Evolutionary conservation across 2,888 invertebrate species (phyloP), one percentile per base, ranked within the genome.

Genomic region (Diarsia brunnea): DNA sequence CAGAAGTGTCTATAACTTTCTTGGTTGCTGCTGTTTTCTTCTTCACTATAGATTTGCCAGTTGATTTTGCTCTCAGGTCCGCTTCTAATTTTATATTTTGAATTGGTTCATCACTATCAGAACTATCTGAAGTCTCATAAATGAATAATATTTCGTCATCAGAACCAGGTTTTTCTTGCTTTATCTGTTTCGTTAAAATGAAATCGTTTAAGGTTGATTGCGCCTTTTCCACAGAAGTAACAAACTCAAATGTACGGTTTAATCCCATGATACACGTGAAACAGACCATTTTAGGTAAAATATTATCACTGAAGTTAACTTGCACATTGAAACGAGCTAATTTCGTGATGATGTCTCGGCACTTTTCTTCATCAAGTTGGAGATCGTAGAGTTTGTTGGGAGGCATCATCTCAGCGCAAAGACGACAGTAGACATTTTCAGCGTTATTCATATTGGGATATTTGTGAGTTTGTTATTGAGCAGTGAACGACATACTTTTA

Each of bases 201-300:
- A 92, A 79, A 53, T 90, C 86, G 31, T 82, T 86, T 55, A 95
- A 74, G 1, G 89, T 81, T 0, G 65, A 79, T 82, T 95, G 95
- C 0, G 95, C 94, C 27, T 86, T 88, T 73, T 95, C 92, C 24
- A 95, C 87, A 3, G 85, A 78, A 12, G 86, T 68, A 21, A 95
- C 89, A 73, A 95, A 95, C 5, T 93, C 91, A 72, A 88, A 92
- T 12, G 94, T 93, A 65, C 87, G 91, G 51, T 94, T 90, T 53
- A 95, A 82, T 1, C 90, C 82, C 58, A 84, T 83, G 1, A 92
- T 75, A 89, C 95, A 95, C 4, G 88, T 79, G 27, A 92, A 89
- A 89, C 95, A 95, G 14, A 94, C 91, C 5, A 91, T 91, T 88
- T 89, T 92, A 11, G 95, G 93, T 10, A 94, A 82, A 53, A 75